Evolutionary conservation across 2,888 invertebrate species (phyloP).

Genomic region (Hymenopus coronatus): DNA sequence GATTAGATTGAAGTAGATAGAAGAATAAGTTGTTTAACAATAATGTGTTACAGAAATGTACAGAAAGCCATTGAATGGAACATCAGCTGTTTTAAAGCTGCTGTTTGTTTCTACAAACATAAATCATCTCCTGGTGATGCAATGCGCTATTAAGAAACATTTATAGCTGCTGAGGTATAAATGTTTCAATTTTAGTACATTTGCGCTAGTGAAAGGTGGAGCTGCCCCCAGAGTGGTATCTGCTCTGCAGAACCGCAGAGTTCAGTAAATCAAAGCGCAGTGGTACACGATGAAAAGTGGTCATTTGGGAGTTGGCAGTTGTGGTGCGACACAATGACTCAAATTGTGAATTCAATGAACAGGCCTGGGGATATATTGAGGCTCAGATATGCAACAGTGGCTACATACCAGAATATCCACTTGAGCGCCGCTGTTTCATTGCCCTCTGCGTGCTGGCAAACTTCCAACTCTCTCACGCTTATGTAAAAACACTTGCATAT

Average conservation of each 20-base stretch:
- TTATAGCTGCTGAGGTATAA: too few relatives aligned
- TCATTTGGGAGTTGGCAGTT: not conserved
- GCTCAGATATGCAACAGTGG: not conserved
- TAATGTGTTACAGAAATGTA: too few relatives aligned
- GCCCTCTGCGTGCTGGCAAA: not conserved
- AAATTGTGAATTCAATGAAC: not conserved
- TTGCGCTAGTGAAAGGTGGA: too few relatives aligned
- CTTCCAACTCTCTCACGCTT: not conserved
- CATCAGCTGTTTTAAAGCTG: too few relatives aligned
- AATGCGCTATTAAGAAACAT: too few relatives aligned
- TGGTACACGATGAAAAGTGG: not conserved
- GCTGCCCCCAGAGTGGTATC: not conserved
- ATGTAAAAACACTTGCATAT: too few relatives aligned
- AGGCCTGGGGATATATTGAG: not conserved
- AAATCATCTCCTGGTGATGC: too few relatives aligned
- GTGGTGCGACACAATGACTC: not conserved
- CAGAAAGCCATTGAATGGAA: too few relatives aligned
- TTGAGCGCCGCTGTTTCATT: not conserved
- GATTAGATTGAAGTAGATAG: too few relatives aligned
- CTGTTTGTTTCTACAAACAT: too few relatives aligned
- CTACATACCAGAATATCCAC: not conserved
- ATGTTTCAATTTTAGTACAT: too few relatives aligned
- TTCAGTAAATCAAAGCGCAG: not conserved
- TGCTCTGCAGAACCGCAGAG: not conserved
- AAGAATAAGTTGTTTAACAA: too few relatives aligned